A percentile compares a stretch with the other conserved stretches of the same genome.
Evolutionary conservation across 2,797 vertebrate genomes (phyloP).

Genomic region (Tokudaia muenninki): DNA sequence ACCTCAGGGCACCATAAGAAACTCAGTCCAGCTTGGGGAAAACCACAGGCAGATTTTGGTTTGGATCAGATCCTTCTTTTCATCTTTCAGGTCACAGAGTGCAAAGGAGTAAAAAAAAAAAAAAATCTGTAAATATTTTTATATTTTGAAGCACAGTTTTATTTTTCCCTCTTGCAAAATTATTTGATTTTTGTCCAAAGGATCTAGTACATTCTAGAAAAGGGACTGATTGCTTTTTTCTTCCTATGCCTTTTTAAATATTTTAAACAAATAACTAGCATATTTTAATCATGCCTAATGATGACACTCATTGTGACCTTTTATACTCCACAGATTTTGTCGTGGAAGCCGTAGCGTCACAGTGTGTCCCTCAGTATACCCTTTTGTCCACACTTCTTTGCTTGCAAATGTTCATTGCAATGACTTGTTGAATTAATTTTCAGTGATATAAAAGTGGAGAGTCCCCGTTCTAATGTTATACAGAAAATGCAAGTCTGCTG

Average conservation of each 20-base stretch:
- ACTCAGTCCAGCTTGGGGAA: slow-evolving; percentile 66
- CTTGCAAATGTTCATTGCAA: not conserved
- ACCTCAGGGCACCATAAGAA: slow-evolving; percentile 17
- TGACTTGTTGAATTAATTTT: not conserved
- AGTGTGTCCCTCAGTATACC: no score
- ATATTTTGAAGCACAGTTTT: slow-evolving; percentile 53
- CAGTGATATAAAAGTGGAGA: not conserved
- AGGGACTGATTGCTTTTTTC: not conserved
- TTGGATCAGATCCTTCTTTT: slow-evolving; percentile 68
- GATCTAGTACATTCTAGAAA: slow-evolving; percentile 39
- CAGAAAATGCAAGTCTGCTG: not conserved
- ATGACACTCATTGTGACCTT: not conserved
- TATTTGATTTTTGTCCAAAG: slow-evolving; percentile 71
- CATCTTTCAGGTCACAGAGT: slow-evolving; percentile 78
- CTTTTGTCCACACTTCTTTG: not conserved
- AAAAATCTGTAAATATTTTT: slow-evolving; percentile 68
- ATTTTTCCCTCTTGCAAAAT: slow-evolving; percentile 71
- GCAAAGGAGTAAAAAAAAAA: slow-evolving; percentile 41
- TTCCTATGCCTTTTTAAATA: not conserved
- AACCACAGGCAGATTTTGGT: slow-evolving; percentile 69
- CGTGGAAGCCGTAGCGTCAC: not conserved
- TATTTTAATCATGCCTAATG: not conserved
- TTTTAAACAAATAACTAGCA: not conserved
- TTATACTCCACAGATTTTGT: not conserved
- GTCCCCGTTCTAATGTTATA: not conserved